Base-by-base conservation (phyloP, 23 tunicate genomes). In the Ciona savignyi region DNA sequence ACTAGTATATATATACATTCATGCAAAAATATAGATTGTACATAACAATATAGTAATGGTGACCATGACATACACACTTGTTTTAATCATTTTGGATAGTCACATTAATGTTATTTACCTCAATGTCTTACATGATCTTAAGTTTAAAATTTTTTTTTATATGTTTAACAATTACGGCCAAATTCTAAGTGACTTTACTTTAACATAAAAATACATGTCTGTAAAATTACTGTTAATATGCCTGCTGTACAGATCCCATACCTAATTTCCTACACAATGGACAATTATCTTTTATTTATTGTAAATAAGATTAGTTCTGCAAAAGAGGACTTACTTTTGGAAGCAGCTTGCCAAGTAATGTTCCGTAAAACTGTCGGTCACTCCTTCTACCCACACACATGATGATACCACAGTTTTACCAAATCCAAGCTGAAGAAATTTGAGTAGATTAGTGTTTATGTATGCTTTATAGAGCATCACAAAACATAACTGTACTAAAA, bases 401-500 rank as follows among this genome's bases (percentile, higher is more conserved):
- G 96, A 89, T 29, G 96, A 83, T 60, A 89, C 83, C 62, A 83
- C 89, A 0, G 96, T 89, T 71, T 89, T 89, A 31, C 89, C 96
- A 51, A 89, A 89, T 19, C 96, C 96, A 61, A 89, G 81, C 96
- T 89, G 63, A 6, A 81, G 48, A 19, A 3, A 35, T 42, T n/a
- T n/a, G n/a, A n/a, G n/a, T n/a, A n/a, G n/a, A n/a, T n/a, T n/a
- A n/a, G n/a, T n/a, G n/a, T n/a, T n/a, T n/a, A n/a, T n/a, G n/a
- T n/a, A n/a, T n/a, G n/a, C n/a, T n/a, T n/a, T n/a, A n/a, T n/a
- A n/a, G n/a, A n/a, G n/a, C n/a, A n/a, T n/a, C n/a, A n/a, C n/a
- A n/a, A n/a, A n/a, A n/a, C n/a, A n/a, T n/a, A n/a, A n/a, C n/a
- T n/a, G n/a, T n/a, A n/a, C n/a, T n/a, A n/a, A n/a, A n/a, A n/a